Evolutionary conservation across 2,113 vertebrate species (phyloP), one percentile per base, ranked within the genome.

Genomic region (Calyptomena viridis): DNA sequence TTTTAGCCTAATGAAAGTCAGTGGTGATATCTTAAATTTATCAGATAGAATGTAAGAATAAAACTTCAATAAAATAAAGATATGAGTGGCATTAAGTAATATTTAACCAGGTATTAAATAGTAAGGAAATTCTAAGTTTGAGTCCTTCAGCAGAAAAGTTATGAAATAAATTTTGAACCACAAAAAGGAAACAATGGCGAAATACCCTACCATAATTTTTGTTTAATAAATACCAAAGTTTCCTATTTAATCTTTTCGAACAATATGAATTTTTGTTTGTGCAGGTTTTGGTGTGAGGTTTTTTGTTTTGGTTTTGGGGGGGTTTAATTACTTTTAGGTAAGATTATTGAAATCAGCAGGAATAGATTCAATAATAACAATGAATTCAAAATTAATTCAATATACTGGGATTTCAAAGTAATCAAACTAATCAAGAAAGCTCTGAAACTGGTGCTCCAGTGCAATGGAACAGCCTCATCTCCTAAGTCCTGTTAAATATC

Each of bases 281-380:
- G 8, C 9, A 69, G 7, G 8, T 42, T 84, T 87, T 72, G 42
- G 5, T 33, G 14, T 40, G 16, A 16, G 2, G 6, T 22, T 33
- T 67, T 46, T 66, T 40, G 2, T n/a, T 68, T 63, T 42, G 9
- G 24, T 35, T 52, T 21, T 2, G 13, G 18, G 0, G 0, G 5
- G 8, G 35, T 31, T 53, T 67, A 5, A 66, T n/a, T 30, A 13
- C 4, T 59, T 81, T 16, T 68, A 55, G 14, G 5, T 33, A n/a
- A 79, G 6, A 53, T 47, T 64, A 78, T 9, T 69, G 59, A 76
- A 88, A 76, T 69, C 8, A 84, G 4, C 18, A 49, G 78, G 82
- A 91, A 69, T 14, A 52, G 2, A 77, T 8, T 9, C 4, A 42
- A 25, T 53, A 92, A 31, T 55, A 56, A 52, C 27, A 92, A 42